Evolutionary conservation across 2,888 invertebrate genomes (phyloP), one percentile per base, ranked within the genome.

Genomic region (Carterocephalus palaemon): DNA sequence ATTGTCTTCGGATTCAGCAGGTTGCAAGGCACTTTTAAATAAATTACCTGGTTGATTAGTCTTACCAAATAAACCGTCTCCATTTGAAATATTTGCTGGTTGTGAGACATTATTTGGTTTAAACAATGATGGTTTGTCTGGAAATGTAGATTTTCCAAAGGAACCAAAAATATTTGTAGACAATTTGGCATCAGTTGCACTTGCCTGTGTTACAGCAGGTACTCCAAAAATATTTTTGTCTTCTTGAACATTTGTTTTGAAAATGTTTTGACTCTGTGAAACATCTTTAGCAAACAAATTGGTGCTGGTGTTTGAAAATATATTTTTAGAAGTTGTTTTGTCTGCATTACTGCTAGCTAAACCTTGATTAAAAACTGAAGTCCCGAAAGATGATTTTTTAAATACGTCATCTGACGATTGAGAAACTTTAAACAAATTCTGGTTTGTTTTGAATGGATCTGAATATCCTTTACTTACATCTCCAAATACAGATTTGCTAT

Each of bases 41-140:
- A 85, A 63, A 47, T 62, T 78, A 5, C 76, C 70, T 4, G 85
- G 81, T 4, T n/a, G n/a, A n/a, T n/a, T n/a, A n/a, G 75, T 43
- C 20, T 63, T 64, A 28, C 46, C 55, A 20, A 60, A 47, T 26
- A 64, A 56, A 31, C 74, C 38, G 10, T 26, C 28, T 15, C 61
- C 46, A 46, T 69, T 67, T 13, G 54, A 39, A 57, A 73, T 70
- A 29, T 66, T 28, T 42, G 60, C 69, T 20, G 37, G 7, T 9
- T 49, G 41, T 15, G 16, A n/a, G 6, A 16, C 3, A 23, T 37
- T 37, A 4, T 10, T 31, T 12, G 36, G 1, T 12, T 24, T 31
- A 13, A 37, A 45, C 2, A 45, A 17, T 2, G 45, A 37, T 3
- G 37, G 29, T 13, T 37, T 37, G 12, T 37, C 43, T 4, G 15